These are phyloP conservation scores for Caranx ignobilis DNA, from an alignment of 2,113 vertebrate species.

Conservation along the genomic window DNA sequence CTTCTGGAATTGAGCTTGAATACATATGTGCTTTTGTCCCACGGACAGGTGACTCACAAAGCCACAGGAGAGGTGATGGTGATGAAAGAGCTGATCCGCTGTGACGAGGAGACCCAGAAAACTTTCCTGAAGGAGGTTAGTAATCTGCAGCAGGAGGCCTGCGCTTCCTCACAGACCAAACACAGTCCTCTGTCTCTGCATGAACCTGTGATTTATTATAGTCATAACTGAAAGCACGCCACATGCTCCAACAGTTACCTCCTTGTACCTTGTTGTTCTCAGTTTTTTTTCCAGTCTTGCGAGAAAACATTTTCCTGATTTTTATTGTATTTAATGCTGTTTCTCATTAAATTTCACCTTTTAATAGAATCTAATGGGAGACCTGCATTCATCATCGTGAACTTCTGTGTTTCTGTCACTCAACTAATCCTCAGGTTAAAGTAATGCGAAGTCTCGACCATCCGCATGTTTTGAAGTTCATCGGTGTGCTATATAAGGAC, in stretches of 20 bases:
- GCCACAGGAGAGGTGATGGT: slow-evolving; percentile 99
- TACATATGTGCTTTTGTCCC: slow-evolving; percentile 26
- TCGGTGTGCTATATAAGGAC: slow-evolving; percentile 97
- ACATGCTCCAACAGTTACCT: slow-evolving; percentile 28
- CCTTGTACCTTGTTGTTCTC: slow-evolving; percentile 37
- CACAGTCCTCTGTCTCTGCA: slow-evolving; percentile 22
- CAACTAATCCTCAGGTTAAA: slow-evolving; percentile 87
- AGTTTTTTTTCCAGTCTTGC: slow-evolving; percentile 11
- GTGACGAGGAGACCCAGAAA: slow-evolving; percentile 98
- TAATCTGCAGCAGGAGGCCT: slow-evolving; percentile 44
- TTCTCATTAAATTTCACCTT: neutral
- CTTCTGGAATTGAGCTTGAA: neutral
- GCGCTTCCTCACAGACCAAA: slow-evolving; percentile 36
- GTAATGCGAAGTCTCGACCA: slow-evolving; percentile 97
- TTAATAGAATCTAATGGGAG: slow-evolving; percentile 1
- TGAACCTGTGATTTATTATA: slow-evolving; percentile 34
- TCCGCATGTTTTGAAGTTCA: slow-evolving; percentile 95
- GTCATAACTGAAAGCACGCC: slow-evolving; percentile 30
- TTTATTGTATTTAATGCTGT: slow-evolving; percentile 20
- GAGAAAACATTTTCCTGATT: slow-evolving; percentile 1
- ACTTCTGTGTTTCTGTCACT: slow-evolving; percentile 26
- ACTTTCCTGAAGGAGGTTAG: slow-evolving; percentile 95
- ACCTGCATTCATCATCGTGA: neutral
- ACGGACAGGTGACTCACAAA: slow-evolving; percentile 92
- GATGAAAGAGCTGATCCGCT: slow-evolving; percentile 98